Percentiles rank a stretch among this genome's conserved stretches.
These are phyloP conservation scores for Galendromus occidentalis DNA, from an alignment of 1,140 invertebrate species.

Conservation along the genomic window DNA sequence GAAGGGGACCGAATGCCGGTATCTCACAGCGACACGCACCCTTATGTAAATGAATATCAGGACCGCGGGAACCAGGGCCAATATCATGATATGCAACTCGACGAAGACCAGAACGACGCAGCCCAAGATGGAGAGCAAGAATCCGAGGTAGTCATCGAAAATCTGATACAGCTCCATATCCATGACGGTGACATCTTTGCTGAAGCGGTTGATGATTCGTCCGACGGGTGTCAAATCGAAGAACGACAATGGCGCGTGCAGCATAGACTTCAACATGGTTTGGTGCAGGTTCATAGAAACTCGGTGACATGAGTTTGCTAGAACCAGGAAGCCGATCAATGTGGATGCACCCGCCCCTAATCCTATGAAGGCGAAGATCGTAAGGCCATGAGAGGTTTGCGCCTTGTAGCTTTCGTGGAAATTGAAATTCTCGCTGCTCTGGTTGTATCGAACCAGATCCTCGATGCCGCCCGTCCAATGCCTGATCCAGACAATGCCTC, in stretches of 20 bases:
- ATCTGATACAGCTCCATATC: background rate
- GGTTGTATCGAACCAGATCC: background rate
- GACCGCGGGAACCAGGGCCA: background rate
- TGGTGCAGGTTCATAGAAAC: background rate
- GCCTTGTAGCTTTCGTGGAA: background rate
- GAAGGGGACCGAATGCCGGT: background rate
- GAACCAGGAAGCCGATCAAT: background rate
- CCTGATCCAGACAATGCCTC: background rate
- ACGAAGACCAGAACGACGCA: background rate
- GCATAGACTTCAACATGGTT: background rate
- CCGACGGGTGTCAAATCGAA: conserved; percentile 40
- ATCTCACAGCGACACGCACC: background rate
- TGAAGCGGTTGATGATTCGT: conserved; percentile 34
- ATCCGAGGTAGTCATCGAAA: background rate
- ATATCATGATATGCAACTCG: background rate
- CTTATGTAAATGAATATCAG: background rate
- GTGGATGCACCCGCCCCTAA: background rate
- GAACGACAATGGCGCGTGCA: conserved; percentile 28
- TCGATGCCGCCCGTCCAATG: background rate
- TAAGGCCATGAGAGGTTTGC: background rate
- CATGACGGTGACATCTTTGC: conserved; percentile 19
- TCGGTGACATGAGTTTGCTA: background rate
- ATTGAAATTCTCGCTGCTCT: background rate
- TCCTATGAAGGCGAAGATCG: background rate
- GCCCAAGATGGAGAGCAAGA: background rate